Evolutionary conservation across 2,113 vertebrate species (phyloP).

Genomic region (Verasper variegatus): DNA sequence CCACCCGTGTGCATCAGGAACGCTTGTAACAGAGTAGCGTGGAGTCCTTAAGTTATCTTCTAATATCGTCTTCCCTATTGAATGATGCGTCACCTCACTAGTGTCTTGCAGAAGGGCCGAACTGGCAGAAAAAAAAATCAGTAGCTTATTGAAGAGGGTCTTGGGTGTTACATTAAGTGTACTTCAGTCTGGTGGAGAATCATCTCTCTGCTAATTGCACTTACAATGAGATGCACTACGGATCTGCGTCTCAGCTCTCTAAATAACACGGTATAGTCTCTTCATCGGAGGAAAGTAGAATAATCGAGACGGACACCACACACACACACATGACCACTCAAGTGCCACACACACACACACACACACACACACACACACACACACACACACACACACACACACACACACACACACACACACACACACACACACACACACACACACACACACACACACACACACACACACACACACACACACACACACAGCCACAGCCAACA

Average conservation of each 20-base stretch:
- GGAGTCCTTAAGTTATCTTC: not conserved
- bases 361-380: not conserved
- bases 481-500: constrained; percentile 7
- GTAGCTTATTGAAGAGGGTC: constrained; percentile 54
- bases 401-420: constrained; percentile 6
- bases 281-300: constrained; percentile 37
- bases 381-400: constrained; percentile 7
- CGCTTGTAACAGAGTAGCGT: not conserved
- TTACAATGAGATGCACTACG: constrained; percentile 34
- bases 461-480: constrained; percentile 4
- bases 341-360: not conserved
- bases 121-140: constrained; percentile 19
- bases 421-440: constrained; percentile 11
- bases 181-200: constrained; percentile 64
- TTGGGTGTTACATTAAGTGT: constrained; percentile 64
- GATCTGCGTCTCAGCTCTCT: constrained; percentile 29
- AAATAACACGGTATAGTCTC: constrained; percentile 50
- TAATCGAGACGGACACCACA: constrained; percentile 12
- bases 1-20: not conserved
- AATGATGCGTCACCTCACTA: constrained; percentile 14
- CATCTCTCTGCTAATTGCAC: constrained; percentile 63
- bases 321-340: constrained; percentile 4
- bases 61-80: not conserved
- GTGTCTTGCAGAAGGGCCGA: not conserved
- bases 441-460: constrained; percentile 4